A percentile compares a stretch with the other conserved stretches of the same genome.
Conservation (phyloP, 2,888 invertebrate genomes). For the Catocala sponsa region DNA sequence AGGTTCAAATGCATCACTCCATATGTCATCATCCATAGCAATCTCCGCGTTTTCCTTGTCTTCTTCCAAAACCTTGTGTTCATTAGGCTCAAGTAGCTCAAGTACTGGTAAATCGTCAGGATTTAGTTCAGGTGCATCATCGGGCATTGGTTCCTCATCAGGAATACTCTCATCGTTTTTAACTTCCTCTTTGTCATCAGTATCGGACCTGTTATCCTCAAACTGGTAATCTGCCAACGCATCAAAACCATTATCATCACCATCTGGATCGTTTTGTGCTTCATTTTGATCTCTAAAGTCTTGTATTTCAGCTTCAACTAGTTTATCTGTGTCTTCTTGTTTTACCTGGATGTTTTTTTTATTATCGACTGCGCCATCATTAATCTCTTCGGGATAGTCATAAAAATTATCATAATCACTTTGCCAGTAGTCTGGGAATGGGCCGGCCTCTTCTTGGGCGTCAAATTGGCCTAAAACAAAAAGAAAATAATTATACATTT, state of each 20-base stretch:
- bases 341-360: constrained; percentile 31
- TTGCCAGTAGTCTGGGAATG: constrained; percentile 26
- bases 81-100: constrained; percentile 21
- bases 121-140: constrained; percentile 10
- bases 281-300: constrained; percentile 31
- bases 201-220: constrained; percentile 69
- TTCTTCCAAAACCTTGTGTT: constrained; percentile 25
- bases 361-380: constrained; percentile 12
- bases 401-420: constrained; percentile 40
- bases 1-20: not conserved
- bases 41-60: constrained; percentile 23
- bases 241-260: constrained; percentile 29
- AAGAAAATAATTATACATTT: not conserved
- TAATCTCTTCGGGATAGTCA: constrained; percentile 16
- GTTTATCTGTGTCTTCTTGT: constrained; percentile 25
- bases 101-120: constrained; percentile 18
- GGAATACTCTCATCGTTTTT: constrained; percentile 12
- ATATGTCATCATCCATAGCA: constrained; percentile 19
- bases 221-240: constrained; percentile 64
- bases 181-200: constrained; percentile 30
- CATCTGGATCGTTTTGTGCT: constrained; percentile 20
- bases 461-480: constrained; percentile 48
- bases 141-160: constrained; percentile 10
- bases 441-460: constrained; percentile 30
- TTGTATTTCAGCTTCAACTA: constrained; percentile 36